Evolutionary conservation across 2,888 invertebrate species (phyloP), one percentile per base, ranked within the genome.

Genomic region (Orthosia incerta): DNA sequence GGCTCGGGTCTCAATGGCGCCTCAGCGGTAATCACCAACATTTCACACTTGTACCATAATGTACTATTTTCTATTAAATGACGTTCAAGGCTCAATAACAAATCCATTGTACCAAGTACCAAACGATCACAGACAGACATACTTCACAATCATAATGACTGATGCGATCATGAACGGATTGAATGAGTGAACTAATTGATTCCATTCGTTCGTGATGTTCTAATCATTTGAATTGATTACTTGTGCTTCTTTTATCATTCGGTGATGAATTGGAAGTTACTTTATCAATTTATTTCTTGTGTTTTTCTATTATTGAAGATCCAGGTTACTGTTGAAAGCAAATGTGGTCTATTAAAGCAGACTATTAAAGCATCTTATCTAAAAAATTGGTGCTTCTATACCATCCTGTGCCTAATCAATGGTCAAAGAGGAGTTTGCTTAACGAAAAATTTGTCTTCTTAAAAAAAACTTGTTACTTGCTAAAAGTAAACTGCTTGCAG

Each of bases 131-230:
- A 62, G 46, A 72, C 53, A 76, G 61, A 70, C 62, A 63, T n/a
- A n/a, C n/a, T n/a, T 63, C 39, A 56, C 62, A 73, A 72, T 76
- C 56, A 74, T 68, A 73, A 71, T 85, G 70, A 79, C 51, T 67
- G 67, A 76, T 67, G 69, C 60, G 73, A 71, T 76, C 85, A 81
- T 74, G 73, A 72, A 74, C 57, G 46, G 51, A 79, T 55, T 67
- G 73, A 85, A 82, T 82, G 83, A 82, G 61, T 76, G 79, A 85
- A 70, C 73, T 85, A 79, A 85, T 83, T 85, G 83, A 82, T 82
- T 82, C 55, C 68, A 73, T 81, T 82, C 72, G 57, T 45, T 73
- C 85, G 79, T 76, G 75, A 73, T 82, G 74, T 45, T 71, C 69
- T 79, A 74, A 83, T 85, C 79, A 74, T 79, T 71, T 67, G 59